phyloP scores from a whole-genome alignment of 37 sponge, comb jelly and placozoan species.

The Ephydatia muelleri region DNA sequence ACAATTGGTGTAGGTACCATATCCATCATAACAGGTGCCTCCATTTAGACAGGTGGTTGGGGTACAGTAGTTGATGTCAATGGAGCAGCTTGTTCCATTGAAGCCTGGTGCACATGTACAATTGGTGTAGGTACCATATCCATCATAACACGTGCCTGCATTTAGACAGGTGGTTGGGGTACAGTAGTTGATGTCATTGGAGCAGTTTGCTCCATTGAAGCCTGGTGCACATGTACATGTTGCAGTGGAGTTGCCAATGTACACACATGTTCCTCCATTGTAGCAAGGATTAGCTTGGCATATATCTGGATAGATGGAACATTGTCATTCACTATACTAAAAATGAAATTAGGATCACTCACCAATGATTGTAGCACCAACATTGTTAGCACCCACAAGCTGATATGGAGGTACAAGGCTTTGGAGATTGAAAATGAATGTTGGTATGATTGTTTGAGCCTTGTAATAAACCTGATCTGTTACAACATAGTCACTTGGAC shows the following conservation, averaged over 20 bases:
- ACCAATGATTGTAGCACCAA: background rate
- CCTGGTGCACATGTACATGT: slow-evolving; percentile 16
- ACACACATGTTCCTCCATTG: background rate
- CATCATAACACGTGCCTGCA: slow-evolving; percentile 28
- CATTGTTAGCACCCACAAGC: background rate
- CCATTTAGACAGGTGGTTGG: slow-evolving; percentile 21
- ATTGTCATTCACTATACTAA: background rate
- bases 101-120: slow-evolving; percentile 37
- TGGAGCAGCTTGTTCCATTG: slow-evolving; percentile 44
- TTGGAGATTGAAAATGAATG: background rate
- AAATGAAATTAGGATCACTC: background rate
- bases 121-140: background rate
- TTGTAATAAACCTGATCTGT: background rate
- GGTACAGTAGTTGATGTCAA: slow-evolving; percentile 16
- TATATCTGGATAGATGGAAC: background rate
- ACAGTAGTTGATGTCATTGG: slow-evolving; percentile 4
- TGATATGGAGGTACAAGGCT: background rate
- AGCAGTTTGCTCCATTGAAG: slow-evolving; percentile 12
- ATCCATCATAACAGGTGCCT: slow-evolving; percentile 12
- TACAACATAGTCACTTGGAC: background rate
- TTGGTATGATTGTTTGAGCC: background rate
- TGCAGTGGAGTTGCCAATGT: background rate
- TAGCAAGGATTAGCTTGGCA: background rate
- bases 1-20: background rate
- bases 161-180: slow-evolving; percentile 21